phyloP scores from a whole-genome alignment of 2,797 vertebrate genomes.

The Eupleurogrammus muticus region DNA sequence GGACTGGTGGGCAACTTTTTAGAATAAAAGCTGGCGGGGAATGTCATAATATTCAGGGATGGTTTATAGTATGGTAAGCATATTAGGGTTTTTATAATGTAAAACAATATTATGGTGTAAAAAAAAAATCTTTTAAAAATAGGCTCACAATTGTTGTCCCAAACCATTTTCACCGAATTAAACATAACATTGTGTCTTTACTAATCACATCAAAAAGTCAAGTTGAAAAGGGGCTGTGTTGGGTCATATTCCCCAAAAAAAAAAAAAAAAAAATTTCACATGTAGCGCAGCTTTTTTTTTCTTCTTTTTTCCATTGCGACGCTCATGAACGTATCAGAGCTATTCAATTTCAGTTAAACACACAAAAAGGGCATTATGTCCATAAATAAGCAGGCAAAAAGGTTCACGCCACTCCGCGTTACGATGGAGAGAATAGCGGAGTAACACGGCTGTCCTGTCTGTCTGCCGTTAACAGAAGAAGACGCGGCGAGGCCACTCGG shows the following conservation, averaged over 20 bases:
- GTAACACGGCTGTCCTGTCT: slow-evolving; percentile 73
- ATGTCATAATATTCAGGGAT: slow-evolving; percentile 18
- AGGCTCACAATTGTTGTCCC: not conserved
- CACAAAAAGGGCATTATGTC: slow-evolving; percentile 66
- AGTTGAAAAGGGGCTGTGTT: slow-evolving; percentile 7
- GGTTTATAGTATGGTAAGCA: not conserved
- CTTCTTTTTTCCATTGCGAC: slow-evolving; percentile 15
- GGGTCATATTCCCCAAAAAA: slow-evolving; percentile 16
- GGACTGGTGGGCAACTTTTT: slow-evolving; percentile 24
- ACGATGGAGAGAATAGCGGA: slow-evolving; percentile 72
- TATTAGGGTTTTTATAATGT: not conserved
- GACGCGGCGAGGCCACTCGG: slow-evolving; percentile 59
- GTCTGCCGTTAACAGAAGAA: slow-evolving; percentile 73
- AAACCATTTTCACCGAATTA: slow-evolving; percentile 1
- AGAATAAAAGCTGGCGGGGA: slow-evolving; percentile 27
- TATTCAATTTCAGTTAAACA: slow-evolving; percentile 60
- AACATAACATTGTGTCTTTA: not conserved
- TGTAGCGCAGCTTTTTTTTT: slow-evolving; percentile 11
- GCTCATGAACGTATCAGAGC: slow-evolving; percentile 40
- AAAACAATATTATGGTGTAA: not conserved
- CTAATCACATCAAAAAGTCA: slow-evolving; percentile 2
- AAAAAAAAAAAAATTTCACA: slow-evolving; percentile 7
- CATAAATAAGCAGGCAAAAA: slow-evolving; percentile 68
- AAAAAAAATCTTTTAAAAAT: slow-evolving; percentile 8
- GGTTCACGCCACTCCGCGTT: slow-evolving; percentile 72